phyloP scores from a whole-genome alignment of 2,888 invertebrate genomes.

The Hydroisotoma schaefferi region DNA sequence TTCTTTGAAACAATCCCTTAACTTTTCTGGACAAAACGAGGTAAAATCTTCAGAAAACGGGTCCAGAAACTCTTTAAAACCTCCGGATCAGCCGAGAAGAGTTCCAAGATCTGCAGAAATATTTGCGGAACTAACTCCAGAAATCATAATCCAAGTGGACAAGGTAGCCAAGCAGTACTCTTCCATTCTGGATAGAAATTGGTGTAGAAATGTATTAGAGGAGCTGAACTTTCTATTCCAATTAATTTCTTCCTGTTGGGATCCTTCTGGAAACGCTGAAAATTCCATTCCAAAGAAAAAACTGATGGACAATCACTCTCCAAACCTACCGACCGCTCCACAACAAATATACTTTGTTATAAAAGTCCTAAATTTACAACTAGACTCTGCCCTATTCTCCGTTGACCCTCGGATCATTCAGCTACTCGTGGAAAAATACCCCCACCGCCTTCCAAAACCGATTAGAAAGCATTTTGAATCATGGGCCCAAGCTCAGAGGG shows the following conservation, averaged over 20 bases:
- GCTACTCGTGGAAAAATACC: slow-evolving; percentile 36
- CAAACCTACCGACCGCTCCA: slow-evolving; percentile 22
- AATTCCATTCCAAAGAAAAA: slow-evolving; percentile 1
- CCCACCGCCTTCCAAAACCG: slow-evolving; percentile 41
- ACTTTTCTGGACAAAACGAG: no score
- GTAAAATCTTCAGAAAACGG: no score
- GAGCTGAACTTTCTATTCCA: slow-evolving; percentile 42
- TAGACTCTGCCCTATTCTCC: slow-evolving; percentile 22
- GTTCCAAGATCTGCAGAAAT: slow-evolving; percentile 35
- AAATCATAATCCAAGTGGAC: slow-evolving; percentile 23
- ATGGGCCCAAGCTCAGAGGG: slow-evolving; percentile 21
- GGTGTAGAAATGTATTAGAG: slow-evolving; percentile 33
- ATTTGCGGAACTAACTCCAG: slow-evolving; percentile 23
- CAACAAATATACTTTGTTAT: slow-evolving; percentile 41
- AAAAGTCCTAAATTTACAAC: slow-evolving; percentile 35
- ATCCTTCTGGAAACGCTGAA: neutral
- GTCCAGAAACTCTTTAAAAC: no score
- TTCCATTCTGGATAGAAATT: slow-evolving; percentile 31
- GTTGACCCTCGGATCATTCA: slow-evolving; percentile 32
- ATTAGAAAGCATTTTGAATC: slow-evolving; percentile 36
- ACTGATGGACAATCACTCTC: neutral
- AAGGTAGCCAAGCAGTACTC: slow-evolving; percentile 30
- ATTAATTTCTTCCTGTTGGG: slow-evolving; percentile 23
- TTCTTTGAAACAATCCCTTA: slow-evolving; percentile 11
- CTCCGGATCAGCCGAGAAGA: slow-evolving; percentile 5